Evolutionary conservation across 2,888 invertebrate species (phyloP), one percentile per base, ranked within the genome.

Genomic region (Orgyia antiqua): DNA sequence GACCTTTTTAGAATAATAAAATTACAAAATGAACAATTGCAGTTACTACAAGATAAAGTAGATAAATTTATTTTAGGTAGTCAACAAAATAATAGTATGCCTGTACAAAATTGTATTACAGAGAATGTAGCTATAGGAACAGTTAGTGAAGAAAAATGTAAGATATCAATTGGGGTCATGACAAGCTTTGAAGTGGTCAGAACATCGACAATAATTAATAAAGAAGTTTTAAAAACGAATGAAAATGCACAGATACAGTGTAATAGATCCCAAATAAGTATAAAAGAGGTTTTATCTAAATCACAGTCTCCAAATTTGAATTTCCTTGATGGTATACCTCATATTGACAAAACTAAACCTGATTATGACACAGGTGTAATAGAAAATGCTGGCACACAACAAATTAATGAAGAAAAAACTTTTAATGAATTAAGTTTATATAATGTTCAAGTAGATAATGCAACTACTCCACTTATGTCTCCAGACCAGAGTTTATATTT

Each of bases 131-230:
- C 71, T 25, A 41, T 82, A 44, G 58, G 69, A 63, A 53, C 64
- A 50, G 64, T 50, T 65, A 68, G 73, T 65, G 68, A 67, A 37
- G 74, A 68, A 40, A 68, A 66, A 34, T 87, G 73, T 50, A 91
- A 88, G 69, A 89, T 91, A 53, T 91, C 92, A 0, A 90, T 92
- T 31, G 92, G 92, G 34, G 89, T 92, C 2, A 92, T 91, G 89
- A 92, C 92, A 1, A 92, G 91, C 65, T 91, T 92, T 66, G 91
- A 92, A 73, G 88, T 92, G 58, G 77, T 86, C 0, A 56, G 75
- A 25, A 87, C 84, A 13, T 84, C 87, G 8, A 87, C 83, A 13
- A 66, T 84, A 8, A 77, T 83, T 3, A 86, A 86, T 38, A 78
- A 80, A 47, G 83, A 82, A 37, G 47, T 74, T 20, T 42, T 77